phyloP scores from a whole-genome alignment of 2,797 vertebrate genomes.

The Orientallactaga sibirica region DNA sequence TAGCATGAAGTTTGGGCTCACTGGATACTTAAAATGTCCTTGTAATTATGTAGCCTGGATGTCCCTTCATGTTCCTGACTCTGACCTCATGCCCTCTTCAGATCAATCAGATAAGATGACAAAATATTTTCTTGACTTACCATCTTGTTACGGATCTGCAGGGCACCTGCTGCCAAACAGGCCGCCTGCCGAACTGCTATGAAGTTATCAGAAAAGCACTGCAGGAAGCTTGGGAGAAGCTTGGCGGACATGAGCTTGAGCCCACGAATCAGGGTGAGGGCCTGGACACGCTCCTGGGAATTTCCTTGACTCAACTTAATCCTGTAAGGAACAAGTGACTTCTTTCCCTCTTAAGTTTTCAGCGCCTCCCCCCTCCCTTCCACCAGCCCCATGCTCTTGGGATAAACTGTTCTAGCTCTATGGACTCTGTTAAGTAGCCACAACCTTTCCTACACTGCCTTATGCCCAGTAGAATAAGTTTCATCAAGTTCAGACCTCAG shows the following conservation, averaged over 20 bases:
- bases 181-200: constrained; percentile 87
- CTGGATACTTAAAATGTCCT: not conserved
- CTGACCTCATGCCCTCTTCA: not conserved
- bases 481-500: not conserved
- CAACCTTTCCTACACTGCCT: not conserved
- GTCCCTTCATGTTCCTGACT: not conserved
- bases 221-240: constrained; percentile 88
- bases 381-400: not conserved
- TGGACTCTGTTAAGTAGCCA: not conserved
- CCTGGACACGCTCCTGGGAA: constrained; percentile 83
- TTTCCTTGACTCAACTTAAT: constrained; percentile 85
- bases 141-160: constrained; percentile 86
- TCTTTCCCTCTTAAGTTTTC: constrained; percentile 31
- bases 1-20: not conserved
- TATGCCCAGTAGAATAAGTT: not conserved
- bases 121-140: constrained; percentile 79
- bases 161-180: constrained; percentile 87
- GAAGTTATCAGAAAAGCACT: constrained; percentile 88
- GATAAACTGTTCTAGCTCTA: constrained; percentile 10
- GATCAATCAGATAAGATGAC: constrained; percentile 22
- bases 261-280: constrained; percentile 87
- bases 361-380: not conserved
- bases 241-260: constrained; percentile 89
- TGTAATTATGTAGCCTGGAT: not conserved
- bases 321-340: constrained; percentile 71